Evolutionary conservation across 2,797 vertebrate species (phyloP).

Genomic region (Pangasius djambal): DNA sequence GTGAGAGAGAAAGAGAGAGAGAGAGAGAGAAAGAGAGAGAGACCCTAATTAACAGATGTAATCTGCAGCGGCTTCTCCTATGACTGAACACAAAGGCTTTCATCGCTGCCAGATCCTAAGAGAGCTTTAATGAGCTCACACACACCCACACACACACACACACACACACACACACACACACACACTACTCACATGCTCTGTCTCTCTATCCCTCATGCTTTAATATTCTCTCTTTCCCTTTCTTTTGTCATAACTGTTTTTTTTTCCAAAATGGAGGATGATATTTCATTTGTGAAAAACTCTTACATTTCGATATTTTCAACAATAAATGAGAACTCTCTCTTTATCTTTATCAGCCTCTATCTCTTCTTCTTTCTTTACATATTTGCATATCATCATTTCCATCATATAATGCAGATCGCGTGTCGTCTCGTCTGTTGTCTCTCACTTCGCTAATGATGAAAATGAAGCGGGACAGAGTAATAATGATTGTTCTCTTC

Average conservation of each 20-base stretch:
- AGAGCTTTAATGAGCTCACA: conserved; percentile 17
- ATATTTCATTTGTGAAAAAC: neutral
- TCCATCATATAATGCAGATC: neutral
- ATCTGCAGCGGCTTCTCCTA: conserved; percentile 26
- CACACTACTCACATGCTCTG: neutral
- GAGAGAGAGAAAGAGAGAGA: neutral
- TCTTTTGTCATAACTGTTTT: neutral
- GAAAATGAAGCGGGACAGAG: neutral
- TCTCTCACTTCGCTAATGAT: neutral
- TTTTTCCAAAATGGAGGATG: neutral
- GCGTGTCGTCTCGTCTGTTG: neutral
- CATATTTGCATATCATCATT: neutral
- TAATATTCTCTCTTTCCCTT: neutral
- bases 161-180: conserved; percentile 22
- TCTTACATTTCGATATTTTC: neutral
- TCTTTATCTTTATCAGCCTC: neutral
- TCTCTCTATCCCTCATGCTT: neutral
- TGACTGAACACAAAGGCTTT: conserved; percentile 33
- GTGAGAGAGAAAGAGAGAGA: no score
- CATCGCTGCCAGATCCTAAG: conserved; percentile 25
- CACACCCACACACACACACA: conserved; percentile 18
- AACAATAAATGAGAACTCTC: neutral
- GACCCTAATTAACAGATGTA: conserved; percentile 36
- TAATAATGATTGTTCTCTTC: neutral
- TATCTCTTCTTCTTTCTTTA: neutral